Evolutionary conservation across 2,113 vertebrate genomes (phyloP), one percentile per base, ranked within the genome.

Genomic region (Strix aluco): DNA sequence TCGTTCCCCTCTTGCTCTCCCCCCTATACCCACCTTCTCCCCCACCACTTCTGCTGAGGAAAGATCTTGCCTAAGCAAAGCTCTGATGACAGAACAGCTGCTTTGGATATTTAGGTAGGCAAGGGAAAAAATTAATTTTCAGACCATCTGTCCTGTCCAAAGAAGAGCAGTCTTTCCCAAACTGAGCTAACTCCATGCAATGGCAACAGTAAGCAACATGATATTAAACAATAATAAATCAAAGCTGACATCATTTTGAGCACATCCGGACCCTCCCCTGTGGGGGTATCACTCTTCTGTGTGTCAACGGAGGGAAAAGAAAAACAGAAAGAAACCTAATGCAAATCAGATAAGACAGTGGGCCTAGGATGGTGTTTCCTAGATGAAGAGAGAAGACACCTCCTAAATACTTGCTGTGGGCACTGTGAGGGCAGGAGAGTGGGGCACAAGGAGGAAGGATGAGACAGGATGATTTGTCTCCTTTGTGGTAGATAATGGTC

Each of bases 181-280:
- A 92, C 5, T 8, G 10, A 89, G 44, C 49, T 92, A 94, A 70
- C 73, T 74, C 32, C 17, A 62, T 63, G 40, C 86, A 92, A 92
- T 6, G 15, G 65, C 78, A 86, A 67, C 58, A 86, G 89, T 51
- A 91, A 94, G 94, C 95, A 92, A 82, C 58, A 70, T 12, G 78
- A 82, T 92, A 96, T 92, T 91, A 95, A 94, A 91, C 51, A 95
- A 79, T 74, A 96, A 93, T 90, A 96, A 97, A 96, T 82, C 92
- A 94, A 95, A 95, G n/a, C 59, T 95, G 89, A 93, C 85, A 93
- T 88, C 13, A 94, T 86, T 88, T 91, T 58, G 74, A 96, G 36
- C 36, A 83, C 1, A 7, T 90, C 87, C 0, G 23, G 72, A 92
- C 66, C 59, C 54, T 94, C 34, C 44, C 78, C 83, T 67, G 8